phyloP scores from a whole-genome alignment of 2,888 invertebrate genomes.

The Salticus scenicus region DNA sequence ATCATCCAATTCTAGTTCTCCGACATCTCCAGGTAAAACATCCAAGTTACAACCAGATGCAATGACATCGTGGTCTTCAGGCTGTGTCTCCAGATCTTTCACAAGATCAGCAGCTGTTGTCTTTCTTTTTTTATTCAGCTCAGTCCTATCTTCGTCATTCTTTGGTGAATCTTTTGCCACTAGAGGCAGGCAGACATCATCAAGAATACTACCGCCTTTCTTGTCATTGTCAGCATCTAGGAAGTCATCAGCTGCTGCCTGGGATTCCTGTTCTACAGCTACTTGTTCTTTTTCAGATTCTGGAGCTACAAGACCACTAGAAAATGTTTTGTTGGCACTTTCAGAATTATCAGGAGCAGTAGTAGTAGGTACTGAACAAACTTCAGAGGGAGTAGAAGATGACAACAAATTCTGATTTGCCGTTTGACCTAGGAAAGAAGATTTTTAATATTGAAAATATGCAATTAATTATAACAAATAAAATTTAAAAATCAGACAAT shows the following conservation, averaged over 20 bases:
- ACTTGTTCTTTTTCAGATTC: not conserved
- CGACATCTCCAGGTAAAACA: constrained; percentile 52
- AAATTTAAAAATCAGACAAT: no score
- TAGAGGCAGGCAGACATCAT: constrained; percentile 13
- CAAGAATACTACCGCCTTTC: not conserved
- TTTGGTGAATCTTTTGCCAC: not conserved
- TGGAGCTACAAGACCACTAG: not conserved
- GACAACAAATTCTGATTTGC: not conserved
- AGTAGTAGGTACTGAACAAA: no score
- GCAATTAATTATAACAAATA: no score
- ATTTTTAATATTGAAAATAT: no score
- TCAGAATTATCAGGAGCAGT: no score
- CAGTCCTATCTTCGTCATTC: constrained; percentile 14
- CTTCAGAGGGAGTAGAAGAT: no score
- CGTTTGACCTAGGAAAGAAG: no score
- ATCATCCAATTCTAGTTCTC: constrained; percentile 83
- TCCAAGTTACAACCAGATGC: constrained; percentile 47
- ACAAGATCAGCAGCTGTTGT: constrained; percentile 70
- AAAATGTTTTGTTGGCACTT: not conserved
- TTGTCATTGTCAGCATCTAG: not conserved
- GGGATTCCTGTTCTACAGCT: not conserved
- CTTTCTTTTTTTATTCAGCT: constrained; percentile 43
- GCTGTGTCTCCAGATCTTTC: constrained; percentile 69
- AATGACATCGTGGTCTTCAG: constrained; percentile 65
- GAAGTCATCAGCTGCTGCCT: not conserved